Conservation (phyloP, 2,888 invertebrate species). For the Dione juno region DNA sequence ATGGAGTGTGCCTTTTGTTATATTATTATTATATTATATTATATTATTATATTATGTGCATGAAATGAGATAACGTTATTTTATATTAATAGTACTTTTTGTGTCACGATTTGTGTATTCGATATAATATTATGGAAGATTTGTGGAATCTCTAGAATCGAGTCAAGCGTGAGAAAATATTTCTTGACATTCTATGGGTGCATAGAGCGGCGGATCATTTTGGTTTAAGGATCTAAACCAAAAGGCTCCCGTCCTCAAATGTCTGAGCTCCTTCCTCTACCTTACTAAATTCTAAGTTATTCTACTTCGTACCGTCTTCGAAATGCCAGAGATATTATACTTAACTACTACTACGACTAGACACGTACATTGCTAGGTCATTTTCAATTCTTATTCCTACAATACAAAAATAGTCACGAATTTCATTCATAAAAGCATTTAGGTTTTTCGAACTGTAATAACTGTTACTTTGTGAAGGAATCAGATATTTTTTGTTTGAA, state of each 20-base stretch:
- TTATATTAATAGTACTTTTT: not conserved
- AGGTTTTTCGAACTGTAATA: constrained; percentile 1
- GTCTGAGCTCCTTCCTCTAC: no score
- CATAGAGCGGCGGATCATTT: no score
- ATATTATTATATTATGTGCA: not conserved
- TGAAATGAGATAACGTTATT: constrained; percentile 1
- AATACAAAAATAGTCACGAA: constrained; percentile 15
- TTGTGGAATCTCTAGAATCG: not conserved
- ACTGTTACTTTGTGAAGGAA: constrained; percentile 4
- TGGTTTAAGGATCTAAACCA: no score
- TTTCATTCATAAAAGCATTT: constrained; percentile 3
- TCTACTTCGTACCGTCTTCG: no score
- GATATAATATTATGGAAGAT: not conserved
- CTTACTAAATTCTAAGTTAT: no score
- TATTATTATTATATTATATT: not conserved
- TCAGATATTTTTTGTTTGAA: not conserved
- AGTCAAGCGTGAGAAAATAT: no score
- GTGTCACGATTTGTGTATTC: constrained; percentile 5
- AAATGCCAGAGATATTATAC: no score
- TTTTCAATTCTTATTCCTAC: not conserved
- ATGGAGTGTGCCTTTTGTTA: not conserved
- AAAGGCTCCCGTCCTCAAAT: no score
- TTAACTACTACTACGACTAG: no score
- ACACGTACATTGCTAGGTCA: no score
- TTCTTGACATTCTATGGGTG: no score